These are phyloP conservation scores for Malurus elegans DNA, from an alignment of 2,113 vertebrate species.

Conservation along the genomic window DNA sequence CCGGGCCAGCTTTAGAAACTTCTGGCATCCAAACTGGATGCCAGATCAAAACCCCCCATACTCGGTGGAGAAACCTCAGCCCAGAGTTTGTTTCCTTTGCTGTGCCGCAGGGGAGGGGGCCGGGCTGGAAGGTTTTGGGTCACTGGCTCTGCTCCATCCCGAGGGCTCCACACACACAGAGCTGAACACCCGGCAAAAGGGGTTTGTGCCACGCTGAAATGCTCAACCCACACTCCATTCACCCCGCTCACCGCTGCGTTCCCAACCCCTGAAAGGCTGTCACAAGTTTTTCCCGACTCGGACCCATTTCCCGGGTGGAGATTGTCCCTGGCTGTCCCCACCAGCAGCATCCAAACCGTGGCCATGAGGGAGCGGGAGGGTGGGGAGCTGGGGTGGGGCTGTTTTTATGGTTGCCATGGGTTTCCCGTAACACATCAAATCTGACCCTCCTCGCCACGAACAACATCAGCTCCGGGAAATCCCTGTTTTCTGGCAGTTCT, in stretches of 20 bases:
- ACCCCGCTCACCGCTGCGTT: neutral
- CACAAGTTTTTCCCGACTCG: neutral
- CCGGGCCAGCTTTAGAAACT: conserved; percentile 17
- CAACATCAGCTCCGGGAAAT: neutral
- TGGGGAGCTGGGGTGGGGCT: neutral
- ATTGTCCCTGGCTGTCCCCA: neutral
- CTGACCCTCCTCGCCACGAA: neutral
- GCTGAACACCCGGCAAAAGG: neutral
- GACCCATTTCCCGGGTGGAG: neutral
- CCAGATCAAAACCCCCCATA: neutral
- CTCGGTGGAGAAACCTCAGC: neutral
- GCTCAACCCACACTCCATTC: neutral
- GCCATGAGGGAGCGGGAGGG: neutral
- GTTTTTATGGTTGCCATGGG: neutral
- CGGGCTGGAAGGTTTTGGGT: neutral
- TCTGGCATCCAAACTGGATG: neutral
- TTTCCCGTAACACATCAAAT: neutral
- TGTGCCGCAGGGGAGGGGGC: neutral
- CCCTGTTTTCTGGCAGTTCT: neutral
- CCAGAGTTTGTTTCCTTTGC: neutral
- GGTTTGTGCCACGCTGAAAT: neutral
- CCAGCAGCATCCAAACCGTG: neutral
- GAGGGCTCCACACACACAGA: neutral
- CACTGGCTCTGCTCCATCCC: neutral
- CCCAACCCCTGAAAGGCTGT: neutral